Evolutionary conservation across 2,888 invertebrate genomes (phyloP).

Genomic region (Smittia sp.): DNA sequence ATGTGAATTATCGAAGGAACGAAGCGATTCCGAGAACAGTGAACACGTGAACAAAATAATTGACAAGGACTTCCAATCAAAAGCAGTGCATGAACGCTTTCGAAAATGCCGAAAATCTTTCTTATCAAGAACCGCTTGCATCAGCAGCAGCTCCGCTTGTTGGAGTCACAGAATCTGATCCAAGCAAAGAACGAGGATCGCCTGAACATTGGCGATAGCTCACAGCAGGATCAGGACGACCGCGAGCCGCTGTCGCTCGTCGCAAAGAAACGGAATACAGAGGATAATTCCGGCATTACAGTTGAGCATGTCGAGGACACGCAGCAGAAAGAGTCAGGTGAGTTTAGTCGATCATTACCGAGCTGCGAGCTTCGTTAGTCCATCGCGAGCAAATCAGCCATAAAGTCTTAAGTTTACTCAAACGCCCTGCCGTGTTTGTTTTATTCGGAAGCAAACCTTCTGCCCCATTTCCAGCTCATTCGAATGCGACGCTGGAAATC

Average conservation of each 20-base stretch:
- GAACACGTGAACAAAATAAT: not conserved
- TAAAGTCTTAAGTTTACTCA: no score
- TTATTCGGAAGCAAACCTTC: no score
- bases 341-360: no score
- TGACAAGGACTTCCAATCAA: not conserved
- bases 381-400: no score
- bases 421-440: no score
- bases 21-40: not conserved
- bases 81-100: not conserved
- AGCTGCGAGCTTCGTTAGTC: no score
- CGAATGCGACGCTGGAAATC: no score
- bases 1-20: conserved; percentile 15
- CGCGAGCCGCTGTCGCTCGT: conserved; percentile 62
- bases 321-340: not conserved
- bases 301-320: not conserved
- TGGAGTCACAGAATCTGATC: conserved; percentile 77
- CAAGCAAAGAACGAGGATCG: conserved; percentile 62
- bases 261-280: conserved; percentile 56
- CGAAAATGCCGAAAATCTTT: conserved; percentile 86
- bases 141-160: conserved; percentile 81
- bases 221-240: conserved; percentile 49
- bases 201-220: conserved; percentile 47
- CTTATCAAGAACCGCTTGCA: conserved; percentile 86
- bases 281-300: conserved; percentile 41
- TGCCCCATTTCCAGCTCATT: no score